Evolutionary conservation across 2,797 vertebrate genomes (phyloP).

Genomic region (Artibeus lituratus): DNA sequence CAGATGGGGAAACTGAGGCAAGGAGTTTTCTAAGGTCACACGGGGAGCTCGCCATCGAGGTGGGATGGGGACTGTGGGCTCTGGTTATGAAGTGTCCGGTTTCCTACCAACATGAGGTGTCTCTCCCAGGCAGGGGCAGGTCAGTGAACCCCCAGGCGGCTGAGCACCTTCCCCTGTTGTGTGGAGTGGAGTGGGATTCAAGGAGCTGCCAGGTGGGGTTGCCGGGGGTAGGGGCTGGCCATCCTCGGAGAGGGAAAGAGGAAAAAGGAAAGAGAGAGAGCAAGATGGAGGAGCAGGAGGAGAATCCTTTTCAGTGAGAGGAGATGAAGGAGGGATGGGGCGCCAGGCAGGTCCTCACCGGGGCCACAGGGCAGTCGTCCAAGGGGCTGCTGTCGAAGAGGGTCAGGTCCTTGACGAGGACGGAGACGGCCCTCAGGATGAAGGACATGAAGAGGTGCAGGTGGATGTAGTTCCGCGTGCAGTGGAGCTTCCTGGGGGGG

Average conservation of each 20-base stretch:
- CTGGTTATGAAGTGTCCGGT: not conserved
- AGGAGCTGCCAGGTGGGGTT: not conserved
- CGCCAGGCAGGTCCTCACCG: slow-evolving; percentile 81
- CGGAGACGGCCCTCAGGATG: slow-evolving; percentile 93
- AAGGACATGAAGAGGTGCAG: slow-evolving; percentile 97
- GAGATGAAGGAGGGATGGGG: not conserved
- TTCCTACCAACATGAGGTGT: not conserved
- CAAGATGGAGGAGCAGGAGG: not conserved
- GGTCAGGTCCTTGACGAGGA: slow-evolving; percentile 94
- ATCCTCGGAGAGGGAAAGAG: not conserved
- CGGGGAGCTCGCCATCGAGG: not conserved
- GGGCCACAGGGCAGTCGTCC: slow-evolving; percentile 88
- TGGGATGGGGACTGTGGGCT: not conserved
- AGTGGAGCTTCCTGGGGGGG: slow-evolving; percentile 93
- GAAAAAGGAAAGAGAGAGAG: not conserved
- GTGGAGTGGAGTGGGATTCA: not conserved
- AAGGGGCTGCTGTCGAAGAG: slow-evolving; percentile 88
- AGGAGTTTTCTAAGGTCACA: not conserved
- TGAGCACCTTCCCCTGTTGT: not conserved
- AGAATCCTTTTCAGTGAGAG: not conserved
- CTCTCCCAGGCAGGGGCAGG: not conserved
- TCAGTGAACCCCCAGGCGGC: not conserved
- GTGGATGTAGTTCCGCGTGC: slow-evolving; percentile 97
- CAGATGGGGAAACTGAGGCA: not conserved
- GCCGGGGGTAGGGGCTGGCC: not conserved